These are phyloP conservation scores for Pollenia angustigena DNA, from an alignment of 2,888 invertebrate genomes.

Conservation along the genomic window DNA sequence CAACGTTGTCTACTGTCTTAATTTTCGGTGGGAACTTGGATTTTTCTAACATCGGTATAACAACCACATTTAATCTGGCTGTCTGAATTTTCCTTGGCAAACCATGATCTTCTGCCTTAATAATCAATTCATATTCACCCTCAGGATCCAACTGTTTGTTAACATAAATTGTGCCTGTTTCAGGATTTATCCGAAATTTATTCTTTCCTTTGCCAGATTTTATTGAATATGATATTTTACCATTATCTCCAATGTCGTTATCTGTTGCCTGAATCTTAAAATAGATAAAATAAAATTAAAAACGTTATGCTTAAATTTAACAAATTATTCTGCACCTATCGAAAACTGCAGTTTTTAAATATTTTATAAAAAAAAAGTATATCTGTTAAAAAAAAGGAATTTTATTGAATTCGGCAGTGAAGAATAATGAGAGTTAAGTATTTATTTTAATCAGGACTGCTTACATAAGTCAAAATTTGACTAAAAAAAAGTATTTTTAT, in stretches of 20 bases:
- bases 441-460: no score
- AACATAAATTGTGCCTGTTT: conserved; percentile 92
- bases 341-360: no score
- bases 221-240: conserved; percentile 92
- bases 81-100: conserved; percentile 89
- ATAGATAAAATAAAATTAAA: neutral
- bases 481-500: no score
- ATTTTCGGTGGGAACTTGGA: conserved; percentile 87
- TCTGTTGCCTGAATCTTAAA: conserved; percentile 88
- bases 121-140: conserved; percentile 82
- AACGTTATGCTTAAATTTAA: neutral
- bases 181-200: conserved; percentile 92
- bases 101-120: conserved; percentile 91
- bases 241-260: conserved; percentile 92
- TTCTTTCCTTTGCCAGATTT: conserved; percentile 91
- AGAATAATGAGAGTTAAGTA: no score
- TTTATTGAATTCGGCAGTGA: no score
- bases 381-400: no score
- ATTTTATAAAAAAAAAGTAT: no score
- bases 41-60: conserved; percentile 86
- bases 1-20: conserved; percentile 87
- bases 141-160: conserved; percentile 89
- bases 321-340: no score
- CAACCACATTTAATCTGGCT: conserved; percentile 90
- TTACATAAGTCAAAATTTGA: no score